A percentile compares a stretch with the other conserved stretches of the same genome.
These are phyloP conservation scores for Amyelois transitella DNA, from an alignment of 1,140 invertebrate genomes.

Conservation along the genomic window DNA sequence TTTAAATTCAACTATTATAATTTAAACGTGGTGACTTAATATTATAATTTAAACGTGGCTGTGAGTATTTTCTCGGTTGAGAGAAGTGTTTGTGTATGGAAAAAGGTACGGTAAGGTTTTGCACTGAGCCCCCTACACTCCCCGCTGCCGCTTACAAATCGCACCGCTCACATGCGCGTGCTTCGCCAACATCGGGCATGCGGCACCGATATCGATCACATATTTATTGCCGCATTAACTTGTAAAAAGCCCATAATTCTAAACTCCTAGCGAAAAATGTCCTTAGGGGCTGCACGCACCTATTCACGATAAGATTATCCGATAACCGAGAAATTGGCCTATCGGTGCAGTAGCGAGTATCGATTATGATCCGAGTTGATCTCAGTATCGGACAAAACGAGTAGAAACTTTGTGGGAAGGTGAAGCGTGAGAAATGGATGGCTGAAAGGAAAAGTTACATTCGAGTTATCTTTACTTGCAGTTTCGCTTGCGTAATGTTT, in stretches of 20 bases:
- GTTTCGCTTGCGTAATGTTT: neutral
- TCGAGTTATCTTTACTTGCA: neutral
- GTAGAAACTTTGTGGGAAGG: neutral
- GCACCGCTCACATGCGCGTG: conserved; percentile 27
- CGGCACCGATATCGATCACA: conserved; percentile 41
- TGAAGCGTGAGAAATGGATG: neutral
- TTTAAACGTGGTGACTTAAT: no score
- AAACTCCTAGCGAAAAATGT: conserved; percentile 46
- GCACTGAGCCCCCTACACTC: no score
- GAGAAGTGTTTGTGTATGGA: no score
- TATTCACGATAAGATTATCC: conserved; percentile 21
- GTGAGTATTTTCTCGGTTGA: no score
- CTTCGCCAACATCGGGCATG: conserved; percentile 20
- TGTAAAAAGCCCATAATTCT: conserved; percentile 60
- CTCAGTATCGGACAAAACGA: neutral
- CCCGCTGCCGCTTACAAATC: conserved; percentile 9
- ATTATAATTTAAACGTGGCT: no score
- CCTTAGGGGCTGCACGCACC: conserved; percentile 32
- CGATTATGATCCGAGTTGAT: neutral
- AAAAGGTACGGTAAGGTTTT: no score
- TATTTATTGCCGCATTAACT: conserved; percentile 51
- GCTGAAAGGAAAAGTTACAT: neutral
- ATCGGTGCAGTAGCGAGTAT: conserved; percentile 6
- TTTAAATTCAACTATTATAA: no score
- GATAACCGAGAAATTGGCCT: conserved; percentile 16